Evolutionary conservation across 2,797 vertebrate genomes (phyloP).

Genomic region (Myotis findleyi): DNA sequence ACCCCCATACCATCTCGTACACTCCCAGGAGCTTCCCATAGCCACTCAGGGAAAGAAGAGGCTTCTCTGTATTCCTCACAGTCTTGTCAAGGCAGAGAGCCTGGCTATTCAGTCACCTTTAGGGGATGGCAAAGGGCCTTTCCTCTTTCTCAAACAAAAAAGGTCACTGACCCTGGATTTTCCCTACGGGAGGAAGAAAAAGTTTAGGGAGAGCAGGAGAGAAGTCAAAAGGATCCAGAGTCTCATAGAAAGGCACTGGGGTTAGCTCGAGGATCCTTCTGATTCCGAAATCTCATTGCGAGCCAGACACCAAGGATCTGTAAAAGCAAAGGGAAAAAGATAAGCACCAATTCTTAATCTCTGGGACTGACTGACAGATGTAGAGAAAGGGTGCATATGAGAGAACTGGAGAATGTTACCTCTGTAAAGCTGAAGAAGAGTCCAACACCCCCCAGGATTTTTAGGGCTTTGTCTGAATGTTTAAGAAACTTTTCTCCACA

Average conservation of each 20-base stretch:
- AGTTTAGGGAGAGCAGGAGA: neutral
- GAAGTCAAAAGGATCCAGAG: neutral
- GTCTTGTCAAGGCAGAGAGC: neutral
- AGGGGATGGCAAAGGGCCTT: conserved; percentile 24
- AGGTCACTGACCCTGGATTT: conserved; percentile 24
- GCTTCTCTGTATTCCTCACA: neutral
- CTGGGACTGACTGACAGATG: neutral
- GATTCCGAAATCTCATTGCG: conserved; percentile 96
- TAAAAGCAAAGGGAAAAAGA: conserved; percentile 10
- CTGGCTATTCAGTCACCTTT: conserved; percentile 27
- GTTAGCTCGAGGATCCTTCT: conserved; percentile 96
- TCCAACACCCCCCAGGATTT: conserved; percentile 95
- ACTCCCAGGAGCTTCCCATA: neutral
- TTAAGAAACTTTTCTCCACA: conserved; percentile 93
- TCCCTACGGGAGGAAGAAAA: conserved; percentile 38
- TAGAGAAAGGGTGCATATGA: neutral
- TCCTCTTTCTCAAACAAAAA: conserved; percentile 61
- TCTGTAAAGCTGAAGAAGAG: conserved; percentile 98
- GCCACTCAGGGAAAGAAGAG: neutral
- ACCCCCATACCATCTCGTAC: neutral
- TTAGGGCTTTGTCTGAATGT: conserved; percentile 94
- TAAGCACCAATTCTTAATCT: neutral
- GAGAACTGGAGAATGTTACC: conserved; percentile 84
- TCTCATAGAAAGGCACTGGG: conserved; percentile 97
- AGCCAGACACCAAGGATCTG: conserved; percentile 97